Evolutionary conservation across 2,113 vertebrate genomes (phyloP), one percentile per base, ranked within the genome.

Genomic region (Menidia beryllina): DNA sequence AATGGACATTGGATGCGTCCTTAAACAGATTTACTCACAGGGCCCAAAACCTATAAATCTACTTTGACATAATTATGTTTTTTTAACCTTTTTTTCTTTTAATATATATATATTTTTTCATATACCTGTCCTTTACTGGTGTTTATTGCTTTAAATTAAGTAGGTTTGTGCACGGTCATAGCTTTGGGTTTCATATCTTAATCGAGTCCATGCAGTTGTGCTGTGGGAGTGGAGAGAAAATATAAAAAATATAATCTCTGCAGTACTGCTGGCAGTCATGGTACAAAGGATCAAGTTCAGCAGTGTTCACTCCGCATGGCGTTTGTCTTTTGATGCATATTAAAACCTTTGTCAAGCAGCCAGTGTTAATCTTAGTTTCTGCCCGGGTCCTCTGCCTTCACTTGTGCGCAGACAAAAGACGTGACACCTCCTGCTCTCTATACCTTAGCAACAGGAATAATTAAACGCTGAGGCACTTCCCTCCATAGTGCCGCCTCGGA

Each of bases 381-480:
- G 59, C 73, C 57, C 4, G 21, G 56, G 49, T 66, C 56, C 5
- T 68, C 41, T 60, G 45, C 60, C 14, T 20, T 66, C 66, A 56
- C 24, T 75, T 75, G 63, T 67, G 54, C 63, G 25, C 30, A 59
- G 49, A 83, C 30, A 76, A 71, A 67, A 72, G 39, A 56, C 60
- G 27, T 36, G 50, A 36, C 25, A 72, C 50, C 12, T 58, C 9
- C 5, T 36, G 39, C 26, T 49, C 38, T 84, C 67, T 73, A 73
- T 57, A 54, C 79, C 47, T 72, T 45, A 55, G 65, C 79, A 75
- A 61, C 72, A 69, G 20, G 36, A 78, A 52, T 26, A 25, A 81
- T 74, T 58, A 77, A 56, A 59, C 39, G 38, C 62, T 68, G 65
- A 21, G 14, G 39, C n/a, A 12, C 9, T 38, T 39, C 47, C 59